These are phyloP conservation scores for Trissolcus basalis DNA, from an alignment of 1,140 invertebrate species.

Conservation along the genomic window DNA sequence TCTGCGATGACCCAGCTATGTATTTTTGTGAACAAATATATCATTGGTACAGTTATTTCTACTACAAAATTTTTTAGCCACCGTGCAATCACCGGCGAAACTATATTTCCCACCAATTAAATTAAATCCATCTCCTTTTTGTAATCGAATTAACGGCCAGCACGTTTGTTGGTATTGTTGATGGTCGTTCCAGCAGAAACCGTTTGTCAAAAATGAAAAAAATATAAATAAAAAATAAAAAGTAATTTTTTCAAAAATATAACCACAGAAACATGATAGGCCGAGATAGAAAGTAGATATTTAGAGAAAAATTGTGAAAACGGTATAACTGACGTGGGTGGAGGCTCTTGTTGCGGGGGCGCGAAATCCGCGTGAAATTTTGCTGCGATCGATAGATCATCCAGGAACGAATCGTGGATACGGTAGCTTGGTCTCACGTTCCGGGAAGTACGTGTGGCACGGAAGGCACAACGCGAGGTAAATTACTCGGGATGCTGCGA, in stretches of 20 bases:
- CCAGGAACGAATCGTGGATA: conserved; percentile 44
- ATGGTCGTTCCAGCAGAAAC: too few species aligned
- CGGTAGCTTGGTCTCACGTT: conserved; percentile 66
- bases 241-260: too few species aligned
- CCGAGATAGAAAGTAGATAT: conserved; percentile 43
- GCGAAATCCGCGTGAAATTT: conserved; percentile 50
- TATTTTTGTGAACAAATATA: conserved; percentile 23
- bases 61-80: conserved; percentile 34
- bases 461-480: conserved; percentile 37
- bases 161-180: too few species aligned
- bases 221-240: too few species aligned
- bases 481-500: conserved; percentile 44
- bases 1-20: conserved; percentile 10
- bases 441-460: conserved; percentile 63
- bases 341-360: conserved; percentile 9
- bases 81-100: too few species aligned
- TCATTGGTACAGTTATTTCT: conserved; percentile 42
- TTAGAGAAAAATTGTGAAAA: neutral
- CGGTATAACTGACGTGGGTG: conserved; percentile 43
- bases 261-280: conserved; percentile 8
- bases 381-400: conserved; percentile 36
- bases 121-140: too few species aligned
- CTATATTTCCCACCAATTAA: too few species aligned
- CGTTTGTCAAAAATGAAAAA: too few species aligned
- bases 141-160: too few species aligned